Evolutionary conservation across 2,797 vertebrate genomes (phyloP), one percentile per base, ranked within the genome.

Genomic region (Neosalanx taihuensis): DNA sequence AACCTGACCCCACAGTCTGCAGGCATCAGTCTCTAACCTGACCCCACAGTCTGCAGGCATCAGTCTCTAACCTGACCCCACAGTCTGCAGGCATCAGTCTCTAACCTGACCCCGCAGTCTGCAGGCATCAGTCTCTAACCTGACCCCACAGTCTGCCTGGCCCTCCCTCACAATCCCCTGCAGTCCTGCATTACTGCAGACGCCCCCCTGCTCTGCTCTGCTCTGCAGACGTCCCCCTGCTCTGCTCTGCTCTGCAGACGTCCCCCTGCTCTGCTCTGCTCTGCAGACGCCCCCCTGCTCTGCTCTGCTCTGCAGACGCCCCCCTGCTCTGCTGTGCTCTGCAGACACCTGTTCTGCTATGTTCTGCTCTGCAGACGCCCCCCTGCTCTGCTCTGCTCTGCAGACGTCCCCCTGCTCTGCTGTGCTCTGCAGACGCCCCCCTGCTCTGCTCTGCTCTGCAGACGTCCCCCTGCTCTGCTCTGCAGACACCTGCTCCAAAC

Each of bases 311-410:
- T 20, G 23, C 10, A 2, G 20, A n/a, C n/a, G n/a, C 37, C 37
- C 37, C 18, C 56, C 6, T 12, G 20, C 63, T 5, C n/a, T 2
- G 64, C 73, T 76, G 67, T 77, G 74, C 83, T 83, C 67, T 70
- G 76, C 75, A 75, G 83, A 85, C 86, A 89, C 88, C 88, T 87
- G 86, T 88, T 85, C 82, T 82, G 71, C 79, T 80, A 72, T n/a
- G 13, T 29, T 70, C 26, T n/a, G n/a, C 18, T 61, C 58, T 23
- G 67, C 53, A 30, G 30, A 46, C 29, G 18, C 31, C 51, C 35
- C 35, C 51, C 63, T 49, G 29, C 72, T 29, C 57, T n/a, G n/a
- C n/a, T n/a, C n/a, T n/a, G n/a, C n/a, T n/a, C 41, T 46, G 41
- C 41, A 46, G 41, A 46, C 41, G 13, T 77, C 78, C 72, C 80